A percentile compares a stretch with the other conserved stretches of the same genome.
Evolutionary conservation across 1,140 invertebrate species (phyloP).

Genomic region (Heliconius himera): DNA sequence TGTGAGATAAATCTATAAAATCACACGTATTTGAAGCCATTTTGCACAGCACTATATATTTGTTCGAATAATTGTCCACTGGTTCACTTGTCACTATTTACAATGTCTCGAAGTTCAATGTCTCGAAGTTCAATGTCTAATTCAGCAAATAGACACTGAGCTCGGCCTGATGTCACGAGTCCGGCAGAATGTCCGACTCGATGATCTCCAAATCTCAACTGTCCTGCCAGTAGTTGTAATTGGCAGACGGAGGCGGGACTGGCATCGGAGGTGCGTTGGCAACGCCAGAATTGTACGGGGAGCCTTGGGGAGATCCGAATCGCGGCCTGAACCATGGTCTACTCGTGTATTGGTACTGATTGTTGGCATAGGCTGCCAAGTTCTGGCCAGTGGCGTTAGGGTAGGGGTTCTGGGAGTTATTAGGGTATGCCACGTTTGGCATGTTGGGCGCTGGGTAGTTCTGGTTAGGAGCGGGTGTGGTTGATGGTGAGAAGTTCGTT

Average conservation of each 20-base stretch:
- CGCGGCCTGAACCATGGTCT: constrained; percentile 71
- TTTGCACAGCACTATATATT: constrained; percentile 2
- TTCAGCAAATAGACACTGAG: constrained; percentile 20
- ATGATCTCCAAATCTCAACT: constrained; percentile 67
- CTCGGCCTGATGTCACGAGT: constrained; percentile 38
- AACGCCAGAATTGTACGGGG: constrained; percentile 51
- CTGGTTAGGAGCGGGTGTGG: constrained; percentile 68
- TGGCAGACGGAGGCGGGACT: constrained; percentile 61
- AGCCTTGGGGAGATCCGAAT: constrained; percentile 68
- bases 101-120: neutral
- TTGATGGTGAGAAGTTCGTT: constrained; percentile 65
- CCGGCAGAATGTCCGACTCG: constrained; percentile 42
- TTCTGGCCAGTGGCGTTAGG: constrained; percentile 76
- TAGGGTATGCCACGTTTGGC: constrained; percentile 58
- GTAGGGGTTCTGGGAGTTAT: constrained; percentile 70
- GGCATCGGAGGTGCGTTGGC: constrained; percentile 61
- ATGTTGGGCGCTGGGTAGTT: constrained; percentile 53
- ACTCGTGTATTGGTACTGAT: constrained; percentile 70
- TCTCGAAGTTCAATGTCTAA: neutral
- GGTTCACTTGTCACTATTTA: constrained; percentile 13
- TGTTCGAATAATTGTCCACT: neutral
- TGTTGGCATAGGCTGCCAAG: constrained; percentile 72
- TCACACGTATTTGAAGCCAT: neutral
- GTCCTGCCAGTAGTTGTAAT: constrained; percentile 76
- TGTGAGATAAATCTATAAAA: neutral